These are phyloP conservation scores for Agrochola circellaris DNA, from an alignment of 2,888 invertebrate species.

Conservation along the genomic window DNA sequence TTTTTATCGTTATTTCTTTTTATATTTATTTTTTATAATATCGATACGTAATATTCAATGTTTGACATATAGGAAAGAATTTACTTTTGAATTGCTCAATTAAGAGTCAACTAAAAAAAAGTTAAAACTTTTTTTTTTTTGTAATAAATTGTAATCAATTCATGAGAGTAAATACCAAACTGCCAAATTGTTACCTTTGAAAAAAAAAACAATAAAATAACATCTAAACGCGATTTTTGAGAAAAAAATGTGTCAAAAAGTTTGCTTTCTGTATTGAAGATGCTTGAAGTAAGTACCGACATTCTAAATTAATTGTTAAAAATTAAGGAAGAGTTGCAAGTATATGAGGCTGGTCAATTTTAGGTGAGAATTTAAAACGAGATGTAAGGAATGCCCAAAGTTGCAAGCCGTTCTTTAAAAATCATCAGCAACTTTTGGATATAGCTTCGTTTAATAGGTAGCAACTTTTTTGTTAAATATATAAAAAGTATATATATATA, in stretches of 20 bases:
- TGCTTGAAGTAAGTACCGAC: constrained; percentile 67
- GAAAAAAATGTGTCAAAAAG: constrained; percentile 74
- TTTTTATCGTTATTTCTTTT: constrained; percentile 42
- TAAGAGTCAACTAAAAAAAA: constrained; percentile 52
- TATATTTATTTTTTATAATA: neutral
- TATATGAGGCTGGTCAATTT: constrained; percentile 82
- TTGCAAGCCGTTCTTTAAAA: constrained; percentile 58
- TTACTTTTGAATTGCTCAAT: constrained; percentile 64
- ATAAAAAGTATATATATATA: constrained; percentile 52
- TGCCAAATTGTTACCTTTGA: constrained; percentile 75
- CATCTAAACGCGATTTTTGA: constrained; percentile 62
- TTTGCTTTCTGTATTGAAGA: constrained; percentile 64
- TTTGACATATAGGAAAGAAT: constrained; percentile 19
- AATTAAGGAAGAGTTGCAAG: constrained; percentile 62
- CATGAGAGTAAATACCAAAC: constrained; percentile 67
- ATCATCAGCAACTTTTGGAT: constrained; percentile 55
- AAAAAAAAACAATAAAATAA: constrained; percentile 60
- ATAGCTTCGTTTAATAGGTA: constrained; percentile 57
- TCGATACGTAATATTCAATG: constrained; percentile 17
- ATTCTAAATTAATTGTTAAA: constrained; percentile 84
- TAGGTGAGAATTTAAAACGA: constrained; percentile 74
- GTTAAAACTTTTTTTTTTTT: constrained; percentile 1
- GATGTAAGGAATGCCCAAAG: constrained; percentile 50
- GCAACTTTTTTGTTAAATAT: constrained; percentile 61
- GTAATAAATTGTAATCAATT: constrained; percentile 35